Evolutionary conservation across 2,113 vertebrate species (phyloP).

Genomic region (Marcusenius ussheri): DNA sequence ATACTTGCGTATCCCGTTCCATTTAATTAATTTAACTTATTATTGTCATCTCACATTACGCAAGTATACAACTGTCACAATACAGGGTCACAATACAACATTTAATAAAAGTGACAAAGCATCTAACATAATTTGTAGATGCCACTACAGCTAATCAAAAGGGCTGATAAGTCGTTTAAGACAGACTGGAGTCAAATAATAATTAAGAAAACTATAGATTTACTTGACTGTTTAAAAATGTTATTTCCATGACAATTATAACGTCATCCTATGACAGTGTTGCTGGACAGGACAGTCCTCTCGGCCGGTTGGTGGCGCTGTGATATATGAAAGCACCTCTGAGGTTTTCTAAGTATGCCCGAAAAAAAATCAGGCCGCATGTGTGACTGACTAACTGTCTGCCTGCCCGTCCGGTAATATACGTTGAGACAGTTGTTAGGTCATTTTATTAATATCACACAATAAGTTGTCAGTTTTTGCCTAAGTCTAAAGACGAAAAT

Average conservation of each 20-base stretch:
- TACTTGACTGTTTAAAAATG: neutral
- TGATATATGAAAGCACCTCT: neutral
- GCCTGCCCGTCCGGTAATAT: neutral
- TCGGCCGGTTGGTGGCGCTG: constrained; percentile 8
- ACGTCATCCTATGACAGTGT: neutral
- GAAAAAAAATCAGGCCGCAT: constrained; percentile 20
- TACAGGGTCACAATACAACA: neutral
- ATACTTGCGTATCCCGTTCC: neutral
- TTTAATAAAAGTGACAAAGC: neutral
- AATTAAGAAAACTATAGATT: neutral
- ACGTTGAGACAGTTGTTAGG: neutral
- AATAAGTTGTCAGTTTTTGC: neutral
- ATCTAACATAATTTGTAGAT: neutral
- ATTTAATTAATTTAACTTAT: neutral
- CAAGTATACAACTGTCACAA: neutral
- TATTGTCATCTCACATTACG: neutral
- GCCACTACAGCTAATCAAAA: neutral
- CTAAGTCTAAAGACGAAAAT: constrained; percentile 30
- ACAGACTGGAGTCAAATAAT: neutral
- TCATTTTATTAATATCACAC: neutral
- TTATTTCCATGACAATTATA: neutral
- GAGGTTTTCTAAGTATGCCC: no score
- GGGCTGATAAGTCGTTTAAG: neutral
- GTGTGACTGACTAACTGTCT: neutral
- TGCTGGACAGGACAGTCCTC: neutral